phyloP scores from a whole-genome alignment of 2,113 vertebrate species.

The Zosterops lateralis region DNA sequence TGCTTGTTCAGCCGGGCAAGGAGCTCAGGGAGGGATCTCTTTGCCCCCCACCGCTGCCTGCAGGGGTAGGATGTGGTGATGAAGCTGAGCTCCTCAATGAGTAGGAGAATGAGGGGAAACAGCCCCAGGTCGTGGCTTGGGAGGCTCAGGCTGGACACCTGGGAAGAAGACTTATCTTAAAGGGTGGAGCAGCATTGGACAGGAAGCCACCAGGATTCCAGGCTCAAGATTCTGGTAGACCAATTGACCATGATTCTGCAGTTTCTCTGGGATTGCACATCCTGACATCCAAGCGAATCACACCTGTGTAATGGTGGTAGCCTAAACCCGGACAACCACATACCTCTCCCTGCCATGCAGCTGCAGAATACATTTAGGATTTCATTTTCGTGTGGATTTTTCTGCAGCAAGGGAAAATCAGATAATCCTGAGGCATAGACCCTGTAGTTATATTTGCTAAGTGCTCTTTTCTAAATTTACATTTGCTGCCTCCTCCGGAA shows the following conservation, averaged over 20 bases:
- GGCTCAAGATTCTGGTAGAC: background rate
- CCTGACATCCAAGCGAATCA: background rate
- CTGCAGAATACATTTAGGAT: background rate
- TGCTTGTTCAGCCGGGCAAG: background rate
- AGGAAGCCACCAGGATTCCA: background rate
- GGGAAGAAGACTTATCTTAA: background rate
- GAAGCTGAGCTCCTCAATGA: accelerated
- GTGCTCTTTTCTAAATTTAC: background rate
- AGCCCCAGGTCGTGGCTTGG: background rate
- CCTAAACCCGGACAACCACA: accelerated
- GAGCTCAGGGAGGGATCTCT: background rate
- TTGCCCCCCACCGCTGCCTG: background rate
- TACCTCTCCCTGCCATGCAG: background rate
- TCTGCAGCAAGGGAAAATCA: background rate
- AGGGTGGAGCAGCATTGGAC: background rate
- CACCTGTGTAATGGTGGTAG: background rate
- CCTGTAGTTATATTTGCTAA: constrained; percentile 17
- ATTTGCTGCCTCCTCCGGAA: background rate
- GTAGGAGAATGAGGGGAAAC: background rate
- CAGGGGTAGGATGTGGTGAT: background rate
- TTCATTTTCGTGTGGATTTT: background rate
- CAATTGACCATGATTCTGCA: background rate
- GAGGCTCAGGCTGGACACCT: background rate
- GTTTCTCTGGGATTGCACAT: background rate
- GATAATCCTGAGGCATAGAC: background rate